Evolutionary conservation across 2,888 invertebrate genomes (phyloP).

Genomic region (Agrypnus murinus): DNA sequence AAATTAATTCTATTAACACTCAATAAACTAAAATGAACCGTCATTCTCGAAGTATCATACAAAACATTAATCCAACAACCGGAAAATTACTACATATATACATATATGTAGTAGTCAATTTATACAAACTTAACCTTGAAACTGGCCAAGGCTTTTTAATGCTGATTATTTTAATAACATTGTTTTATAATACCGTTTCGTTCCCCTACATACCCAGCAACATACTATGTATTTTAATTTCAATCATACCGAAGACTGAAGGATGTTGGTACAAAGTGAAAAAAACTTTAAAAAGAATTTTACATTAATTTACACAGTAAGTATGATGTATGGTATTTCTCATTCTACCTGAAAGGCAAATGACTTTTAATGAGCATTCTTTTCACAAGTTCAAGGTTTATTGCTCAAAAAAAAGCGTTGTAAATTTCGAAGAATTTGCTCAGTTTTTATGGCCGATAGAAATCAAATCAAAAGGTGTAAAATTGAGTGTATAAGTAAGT

Average conservation of each 20-base stretch:
- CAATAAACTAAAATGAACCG: too few relatives aligned
- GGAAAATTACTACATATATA: constrained; percentile 12
- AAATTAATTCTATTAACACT: too few relatives aligned
- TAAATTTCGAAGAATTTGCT: not conserved
- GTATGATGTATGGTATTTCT: constrained; percentile 3
- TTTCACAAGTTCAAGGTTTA: constrained; percentile 13
- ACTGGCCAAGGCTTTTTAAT: not conserved
- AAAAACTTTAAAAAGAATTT: constrained; percentile 8
- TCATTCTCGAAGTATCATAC: too few relatives aligned
- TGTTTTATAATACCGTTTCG: not conserved
- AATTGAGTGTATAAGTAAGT: not conserved
- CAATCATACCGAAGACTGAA: not conserved
- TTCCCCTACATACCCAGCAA: not conserved
- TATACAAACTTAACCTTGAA: constrained; percentile 2
- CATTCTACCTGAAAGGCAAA: constrained; percentile 10
- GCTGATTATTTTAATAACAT: not conserved
- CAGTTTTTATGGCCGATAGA: not conserved
- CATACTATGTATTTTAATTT: constrained; percentile 10
- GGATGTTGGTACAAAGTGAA: not conserved
- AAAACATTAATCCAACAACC: not conserved
- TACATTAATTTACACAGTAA: constrained; percentile 6
- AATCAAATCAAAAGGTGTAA: not conserved
- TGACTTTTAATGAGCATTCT: constrained; percentile 17
- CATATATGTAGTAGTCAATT: constrained; percentile 1
- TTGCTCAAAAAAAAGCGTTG: not conserved